These are phyloP conservation scores for Malachius bipustulatus DNA, from an alignment of 2,888 invertebrate genomes.

Conservation along the genomic window DNA sequence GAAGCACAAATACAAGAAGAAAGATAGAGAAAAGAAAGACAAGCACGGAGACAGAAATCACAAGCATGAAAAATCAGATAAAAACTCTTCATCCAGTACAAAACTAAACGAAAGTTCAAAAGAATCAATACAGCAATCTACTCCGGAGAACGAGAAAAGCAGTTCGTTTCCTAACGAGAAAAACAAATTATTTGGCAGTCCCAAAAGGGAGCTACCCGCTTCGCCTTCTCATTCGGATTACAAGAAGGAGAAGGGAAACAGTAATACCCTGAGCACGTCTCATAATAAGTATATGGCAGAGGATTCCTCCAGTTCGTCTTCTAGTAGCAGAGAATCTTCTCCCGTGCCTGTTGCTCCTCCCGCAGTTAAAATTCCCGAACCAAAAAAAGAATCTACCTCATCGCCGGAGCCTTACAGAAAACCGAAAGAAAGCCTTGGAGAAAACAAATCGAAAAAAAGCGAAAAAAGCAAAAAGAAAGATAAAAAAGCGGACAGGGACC, in stretches of 20 bases:
- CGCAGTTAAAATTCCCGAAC: constrained; percentile 3
- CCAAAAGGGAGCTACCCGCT: constrained; percentile 26
- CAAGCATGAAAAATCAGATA: constrained; percentile 38
- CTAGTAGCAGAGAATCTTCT: constrained; percentile 27
- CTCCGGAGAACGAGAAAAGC: background rate
- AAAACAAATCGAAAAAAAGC: constrained; percentile 27
- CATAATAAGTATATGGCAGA: constrained; percentile 20
- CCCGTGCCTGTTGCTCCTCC: constrained; percentile 14
- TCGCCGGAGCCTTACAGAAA: constrained; percentile 14
- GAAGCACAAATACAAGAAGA: constrained; percentile 44
- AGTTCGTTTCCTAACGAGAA: too few relatives aligned
- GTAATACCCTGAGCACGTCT: constrained; percentile 34
- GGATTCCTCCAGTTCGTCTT: constrained; percentile 2
- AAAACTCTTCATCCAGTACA: constrained; percentile 26
- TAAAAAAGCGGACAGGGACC: constrained; percentile 48
- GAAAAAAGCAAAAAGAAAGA: constrained; percentile 29
- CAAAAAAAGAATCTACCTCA: background rate
- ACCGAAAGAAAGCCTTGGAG: constrained; percentile 40
- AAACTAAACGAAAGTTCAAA: constrained; percentile 23
- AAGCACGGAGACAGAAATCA: constrained; percentile 43
- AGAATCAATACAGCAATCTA: constrained; percentile 24
- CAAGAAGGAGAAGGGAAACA: constrained; percentile 29
- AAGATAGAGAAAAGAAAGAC: constrained; percentile 41
- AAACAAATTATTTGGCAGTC: constrained; percentile 11
- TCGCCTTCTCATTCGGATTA: too few relatives aligned